phyloP scores from a whole-genome alignment of 37 sponge, comb jelly and placozoan genomes.

The Eunapius fragilis region DNA sequence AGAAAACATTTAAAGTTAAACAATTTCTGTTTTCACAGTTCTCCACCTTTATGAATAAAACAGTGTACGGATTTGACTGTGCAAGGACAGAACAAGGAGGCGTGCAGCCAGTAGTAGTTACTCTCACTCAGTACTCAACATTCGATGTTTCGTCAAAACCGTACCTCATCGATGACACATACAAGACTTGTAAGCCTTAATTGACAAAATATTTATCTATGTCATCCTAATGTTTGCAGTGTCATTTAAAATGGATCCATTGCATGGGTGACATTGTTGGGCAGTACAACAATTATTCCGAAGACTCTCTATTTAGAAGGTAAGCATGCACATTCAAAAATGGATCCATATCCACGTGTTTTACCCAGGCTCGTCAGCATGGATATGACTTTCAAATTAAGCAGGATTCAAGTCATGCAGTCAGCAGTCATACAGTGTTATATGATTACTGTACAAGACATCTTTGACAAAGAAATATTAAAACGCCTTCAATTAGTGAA shows the following conservation, averaged over 20 bases:
- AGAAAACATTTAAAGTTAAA: too few relatives aligned
- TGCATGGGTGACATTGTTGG: background rate
- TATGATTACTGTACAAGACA: background rate
- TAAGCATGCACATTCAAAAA: background rate
- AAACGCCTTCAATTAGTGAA: too few relatives aligned
- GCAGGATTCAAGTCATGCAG: background rate
- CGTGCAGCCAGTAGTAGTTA: conserved; percentile 10
- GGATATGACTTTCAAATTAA: background rate
- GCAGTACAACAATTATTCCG: background rate
- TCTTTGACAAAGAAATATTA: too few relatives aligned
- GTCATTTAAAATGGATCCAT: background rate
- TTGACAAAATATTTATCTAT: background rate
- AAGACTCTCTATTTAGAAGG: background rate
- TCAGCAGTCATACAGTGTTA: background rate
- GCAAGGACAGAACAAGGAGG: conserved; percentile 6
- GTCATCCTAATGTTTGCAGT: too few relatives aligned
- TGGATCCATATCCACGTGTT: background rate
- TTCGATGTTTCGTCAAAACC: conserved; percentile 3
- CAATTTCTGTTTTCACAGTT: background rate
- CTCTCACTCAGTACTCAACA: conserved; percentile 28
- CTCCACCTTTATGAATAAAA: background rate
- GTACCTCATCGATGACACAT: conserved; percentile 20
- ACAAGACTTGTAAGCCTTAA: background rate
- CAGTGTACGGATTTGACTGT: background rate
- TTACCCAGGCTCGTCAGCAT: background rate